These are phyloP conservation scores for Willowsia nigromaculata DNA, from an alignment of 2,888 invertebrate species.

Conservation along the genomic window DNA sequence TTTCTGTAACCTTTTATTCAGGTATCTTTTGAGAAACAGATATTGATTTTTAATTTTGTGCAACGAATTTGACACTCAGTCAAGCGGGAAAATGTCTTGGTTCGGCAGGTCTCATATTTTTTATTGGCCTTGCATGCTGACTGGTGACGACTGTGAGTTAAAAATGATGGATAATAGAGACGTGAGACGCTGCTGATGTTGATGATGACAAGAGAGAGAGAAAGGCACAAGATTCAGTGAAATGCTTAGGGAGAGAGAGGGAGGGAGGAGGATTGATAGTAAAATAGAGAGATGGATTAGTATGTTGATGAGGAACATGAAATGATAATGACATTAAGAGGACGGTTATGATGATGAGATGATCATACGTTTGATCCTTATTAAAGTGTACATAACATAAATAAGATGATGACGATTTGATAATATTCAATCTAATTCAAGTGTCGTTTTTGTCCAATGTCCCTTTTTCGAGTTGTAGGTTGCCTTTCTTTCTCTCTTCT, in stretches of 20 bases:
- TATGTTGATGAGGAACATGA: constrained; percentile 39
- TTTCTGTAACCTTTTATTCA: neutral
- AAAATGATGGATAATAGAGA: constrained; percentile 60
- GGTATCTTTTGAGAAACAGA: neutral
- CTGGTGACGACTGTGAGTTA: constrained; percentile 33
- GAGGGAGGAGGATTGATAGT: neutral
- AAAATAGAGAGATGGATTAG: constrained; percentile 2
- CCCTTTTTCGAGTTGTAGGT: neutral
- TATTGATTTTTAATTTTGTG: neutral
- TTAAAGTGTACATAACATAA: constrained; percentile 31
- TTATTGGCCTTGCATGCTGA: neutral
- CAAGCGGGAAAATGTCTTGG: constrained; percentile 3
- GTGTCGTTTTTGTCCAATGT: constrained; percentile 30
- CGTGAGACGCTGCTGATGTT: constrained; percentile 53
- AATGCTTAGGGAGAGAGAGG: neutral
- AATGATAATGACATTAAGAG: constrained; percentile 57
- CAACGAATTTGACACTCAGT: neutral
- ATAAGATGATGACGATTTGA: neutral
- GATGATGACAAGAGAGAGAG: constrained; percentile 51
- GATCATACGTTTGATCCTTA: constrained; percentile 36
- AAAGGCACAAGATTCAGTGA: neutral
- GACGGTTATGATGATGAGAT: constrained; percentile 8
- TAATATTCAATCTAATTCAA: constrained; percentile 14
- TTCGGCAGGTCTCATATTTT: neutral
- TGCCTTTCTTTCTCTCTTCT: neutral